These are phyloP conservation scores for Ctenochaetus hawaiiensis DNA, from an alignment of 2,797 vertebrate genomes.

Conservation along the genomic window DNA sequence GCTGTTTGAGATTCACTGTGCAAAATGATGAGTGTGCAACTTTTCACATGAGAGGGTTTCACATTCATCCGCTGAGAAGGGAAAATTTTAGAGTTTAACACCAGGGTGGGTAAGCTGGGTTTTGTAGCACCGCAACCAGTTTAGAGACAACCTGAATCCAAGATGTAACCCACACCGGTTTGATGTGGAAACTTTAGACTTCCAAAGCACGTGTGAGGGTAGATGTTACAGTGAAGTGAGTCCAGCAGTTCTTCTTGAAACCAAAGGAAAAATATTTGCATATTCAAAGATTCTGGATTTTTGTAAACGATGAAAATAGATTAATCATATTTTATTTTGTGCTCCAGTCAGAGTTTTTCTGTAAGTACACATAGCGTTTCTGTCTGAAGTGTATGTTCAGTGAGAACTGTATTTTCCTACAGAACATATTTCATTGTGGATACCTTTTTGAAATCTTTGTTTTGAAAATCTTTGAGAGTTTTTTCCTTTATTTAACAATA, in stretches of 20 bases:
- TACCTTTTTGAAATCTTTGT: background rate
- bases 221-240: too few species aligned
- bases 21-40: background rate
- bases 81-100: background rate
- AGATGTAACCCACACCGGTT: too few species aligned
- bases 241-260: background rate
- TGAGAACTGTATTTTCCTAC: background rate
- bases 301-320: too few species aligned
- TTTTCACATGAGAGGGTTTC: background rate
- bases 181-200: background rate
- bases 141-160: background rate
- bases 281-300: background rate
- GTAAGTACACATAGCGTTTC: too few species aligned
- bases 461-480: background rate
- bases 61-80: background rate
- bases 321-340: too few species aligned
- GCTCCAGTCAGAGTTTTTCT: too few species aligned
- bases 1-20: background rate
- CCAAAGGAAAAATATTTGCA: background rate
- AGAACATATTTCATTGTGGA: background rate
- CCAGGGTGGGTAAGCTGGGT: background rate
- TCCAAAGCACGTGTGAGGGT: too few species aligned
- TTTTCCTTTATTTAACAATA: too few species aligned
- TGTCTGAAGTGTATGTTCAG: background rate
- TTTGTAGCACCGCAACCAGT: background rate